A percentile compares a stretch with the other conserved stretches of the same genome.
phyloP scores from a whole-genome alignment of 2,888 invertebrate species.

The Microctonus aethiopoides region DNA sequence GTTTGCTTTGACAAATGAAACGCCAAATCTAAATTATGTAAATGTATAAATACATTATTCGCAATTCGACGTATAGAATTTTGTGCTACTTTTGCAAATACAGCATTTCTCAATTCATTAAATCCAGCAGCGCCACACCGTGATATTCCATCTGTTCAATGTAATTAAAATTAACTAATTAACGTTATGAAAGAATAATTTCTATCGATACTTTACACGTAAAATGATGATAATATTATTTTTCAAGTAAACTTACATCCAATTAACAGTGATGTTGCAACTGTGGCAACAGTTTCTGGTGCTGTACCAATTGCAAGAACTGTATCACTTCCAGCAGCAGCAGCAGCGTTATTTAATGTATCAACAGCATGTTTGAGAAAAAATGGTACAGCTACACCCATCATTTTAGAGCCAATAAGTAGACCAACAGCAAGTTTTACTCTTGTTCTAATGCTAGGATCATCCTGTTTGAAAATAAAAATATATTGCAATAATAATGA shows the following conservation, averaged over 20 bases:
- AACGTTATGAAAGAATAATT: conserved; percentile 1
- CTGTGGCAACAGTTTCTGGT: conserved; percentile 83
- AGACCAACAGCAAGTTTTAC: conserved; percentile 87
- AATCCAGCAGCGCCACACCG: conserved; percentile 90
- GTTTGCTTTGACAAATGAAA: conserved; percentile 97
- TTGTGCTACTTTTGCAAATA: conserved; percentile 97
- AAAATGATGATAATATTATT: conserved; percentile 30
- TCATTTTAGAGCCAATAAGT: conserved; percentile 83
- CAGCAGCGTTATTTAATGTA: conserved; percentile 76
- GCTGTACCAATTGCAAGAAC: conserved; percentile 80
- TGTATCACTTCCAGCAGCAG: conserved; percentile 69
- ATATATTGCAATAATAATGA: background rate
- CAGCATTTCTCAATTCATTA: conserved; percentile 96
- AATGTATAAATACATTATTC: conserved; percentile 93
- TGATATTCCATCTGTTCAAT: conserved; percentile 86
- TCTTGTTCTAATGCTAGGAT: conserved; percentile 78
- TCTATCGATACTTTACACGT: conserved; percentile 15
- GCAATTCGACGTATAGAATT: conserved; percentile 95
- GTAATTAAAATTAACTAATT: conserved; percentile 19
- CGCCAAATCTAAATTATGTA: conserved; percentile 92
- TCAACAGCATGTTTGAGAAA: conserved; percentile 95
- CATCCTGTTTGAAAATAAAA: conserved; percentile 70
- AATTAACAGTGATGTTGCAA: conserved; percentile 82
- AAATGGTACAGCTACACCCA: conserved; percentile 95
- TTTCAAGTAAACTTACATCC: conserved; percentile 79